These are phyloP conservation scores for Pseudopodoces humilis DNA, from an alignment of 2,113 vertebrate species.

Conservation along the genomic window DNA sequence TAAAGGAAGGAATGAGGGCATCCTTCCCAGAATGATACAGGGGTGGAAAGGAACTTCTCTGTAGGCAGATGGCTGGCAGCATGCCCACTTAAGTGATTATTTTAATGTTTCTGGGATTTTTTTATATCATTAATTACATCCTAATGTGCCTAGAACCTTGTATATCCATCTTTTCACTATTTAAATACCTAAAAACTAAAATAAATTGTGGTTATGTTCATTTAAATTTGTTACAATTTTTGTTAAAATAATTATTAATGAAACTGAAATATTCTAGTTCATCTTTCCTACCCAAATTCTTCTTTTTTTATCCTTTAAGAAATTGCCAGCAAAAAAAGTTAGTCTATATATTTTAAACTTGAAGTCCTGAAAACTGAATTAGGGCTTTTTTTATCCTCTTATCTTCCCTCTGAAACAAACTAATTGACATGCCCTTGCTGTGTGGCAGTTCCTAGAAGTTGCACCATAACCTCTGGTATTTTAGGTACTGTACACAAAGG, in stretches of 20 bases:
- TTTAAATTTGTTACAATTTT: background rate
- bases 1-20: background rate
- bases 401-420: background rate
- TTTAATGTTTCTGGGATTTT: constrained; percentile 11
- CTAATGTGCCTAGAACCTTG: background rate
- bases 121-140: background rate
- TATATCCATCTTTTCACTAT: background rate
- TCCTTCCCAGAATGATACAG: background rate
- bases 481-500: background rate
- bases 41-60: background rate
- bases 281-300: background rate
- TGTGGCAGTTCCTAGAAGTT: background rate
- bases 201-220: background rate
- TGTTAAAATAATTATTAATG: background rate
- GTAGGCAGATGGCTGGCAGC: background rate
- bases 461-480: background rate
- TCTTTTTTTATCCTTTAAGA: background rate
- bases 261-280: background rate
- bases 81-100: background rate
- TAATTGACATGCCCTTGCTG: background rate
- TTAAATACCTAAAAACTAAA: background rate
- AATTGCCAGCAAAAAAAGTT: background rate
- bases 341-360: background rate
- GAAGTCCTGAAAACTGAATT: background rate
- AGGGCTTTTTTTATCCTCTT: background rate